Evolutionary conservation across 2,797 vertebrate species (phyloP).

Genomic region (Bryconaethiops microstoma): DNA sequence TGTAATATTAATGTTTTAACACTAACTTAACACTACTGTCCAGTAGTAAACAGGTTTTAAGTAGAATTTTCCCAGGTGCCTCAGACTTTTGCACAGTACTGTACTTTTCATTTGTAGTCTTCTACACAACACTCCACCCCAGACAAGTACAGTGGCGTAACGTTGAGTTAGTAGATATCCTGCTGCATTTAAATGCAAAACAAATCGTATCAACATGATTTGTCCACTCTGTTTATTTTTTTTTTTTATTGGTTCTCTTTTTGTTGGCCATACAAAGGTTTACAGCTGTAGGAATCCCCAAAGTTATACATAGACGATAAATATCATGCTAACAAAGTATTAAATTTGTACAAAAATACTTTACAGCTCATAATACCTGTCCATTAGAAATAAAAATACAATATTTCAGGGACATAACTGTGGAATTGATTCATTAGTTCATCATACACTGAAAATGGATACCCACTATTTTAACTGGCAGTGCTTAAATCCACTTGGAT

Average conservation of each 20-base stretch:
- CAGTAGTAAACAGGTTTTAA: no score
- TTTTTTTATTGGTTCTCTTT: constrained; percentile 78
- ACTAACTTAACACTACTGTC: no score
- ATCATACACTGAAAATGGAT: constrained; percentile 78
- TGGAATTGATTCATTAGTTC: constrained; percentile 75
- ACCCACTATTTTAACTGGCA: constrained; percentile 86
- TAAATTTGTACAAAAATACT: constrained; percentile 99
- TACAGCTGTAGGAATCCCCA: constrained; percentile 87
- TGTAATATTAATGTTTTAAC: no score
- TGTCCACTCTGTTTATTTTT: constrained; percentile 49
- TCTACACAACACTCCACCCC: not conserved
- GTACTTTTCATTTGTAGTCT: no score
- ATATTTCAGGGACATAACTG: constrained; percentile 86
- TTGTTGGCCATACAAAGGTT: constrained; percentile 87
- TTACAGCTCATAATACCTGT: constrained; percentile 97
- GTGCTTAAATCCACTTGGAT: constrained; percentile 81
- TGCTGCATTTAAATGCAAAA: not conserved
- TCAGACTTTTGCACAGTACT: no score
- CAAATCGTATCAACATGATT: constrained; percentile 4
- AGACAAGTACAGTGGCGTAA: not conserved
- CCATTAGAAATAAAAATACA: constrained; percentile 99
- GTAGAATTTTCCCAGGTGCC: no score
- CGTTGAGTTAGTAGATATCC: no score
- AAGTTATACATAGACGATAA: constrained; percentile 95
- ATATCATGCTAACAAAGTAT: constrained; percentile 99